Base-by-base conservation (phyloP, 2,797 vertebrate species). In the Clarias laeviceps region DNA sequence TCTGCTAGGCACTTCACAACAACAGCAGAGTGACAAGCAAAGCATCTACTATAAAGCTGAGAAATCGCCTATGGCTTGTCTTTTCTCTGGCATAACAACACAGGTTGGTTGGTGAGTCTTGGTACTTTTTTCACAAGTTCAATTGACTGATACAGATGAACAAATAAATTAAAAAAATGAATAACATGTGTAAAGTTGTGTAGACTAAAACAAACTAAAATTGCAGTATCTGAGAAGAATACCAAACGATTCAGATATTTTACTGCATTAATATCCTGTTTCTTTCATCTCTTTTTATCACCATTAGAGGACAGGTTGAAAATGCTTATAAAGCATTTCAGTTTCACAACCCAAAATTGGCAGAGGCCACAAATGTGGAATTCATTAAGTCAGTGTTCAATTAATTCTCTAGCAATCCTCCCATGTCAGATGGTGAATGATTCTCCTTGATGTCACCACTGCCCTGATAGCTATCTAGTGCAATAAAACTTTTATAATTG, bases 401-500 rank as follows among this genome's bases (percentile, higher is more conserved):
- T 89, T 85, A 89, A 89, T 89, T 78, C 82, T 82, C 82, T 81
- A 92, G 88, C 83, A 89, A 88, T 90, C 62, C 85, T 72, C 61
- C 85, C 76, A 78, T 68, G 83, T 89, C 91, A 89, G 89, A 93
- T 86, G 83, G 83, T 91, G 83, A 88, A 85, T 86, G 85, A 93
- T 93, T 87, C 12, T 91, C 89, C 83, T 85, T 88, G 90, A 92
- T 94, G 88, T 87, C 89, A 90, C 91, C 15, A 70, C 85, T 57
- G 86, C 89, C 78, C 89, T 85, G 94, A 94, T 94, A 82, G 88
- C 87, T 89, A 93, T 94, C 92, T 88, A 86, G 84, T 87, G 80
- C 93, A 94, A 94, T 95, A 93, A 93, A 93, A 94, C 77, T 87
- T 90, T 88, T 93, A 66, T 80, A 92, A 94, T 93, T 91, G 89